Base-by-base conservation (phyloP, 2,888 invertebrate genomes). In the Lasius fuliginosus region DNA sequence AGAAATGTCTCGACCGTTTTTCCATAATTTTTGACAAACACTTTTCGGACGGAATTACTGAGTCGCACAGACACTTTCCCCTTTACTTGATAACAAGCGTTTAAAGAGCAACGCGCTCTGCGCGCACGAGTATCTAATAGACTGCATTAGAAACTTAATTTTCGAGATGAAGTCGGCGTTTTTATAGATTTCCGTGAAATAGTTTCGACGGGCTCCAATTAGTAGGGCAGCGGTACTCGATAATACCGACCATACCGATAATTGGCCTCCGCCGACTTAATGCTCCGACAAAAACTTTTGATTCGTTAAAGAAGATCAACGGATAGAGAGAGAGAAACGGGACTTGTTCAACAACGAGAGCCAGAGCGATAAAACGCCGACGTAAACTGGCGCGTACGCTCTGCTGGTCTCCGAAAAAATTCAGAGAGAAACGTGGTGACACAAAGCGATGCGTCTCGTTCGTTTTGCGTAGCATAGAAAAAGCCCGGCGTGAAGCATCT, bases 221-320 rank as follows among this genome's bases (percentile, higher is more conserved):
- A 73, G 60, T 36, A 46, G 36, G 73, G 58, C 71, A 42, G 12
- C 60, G 79, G 73, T 33, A 36, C 73, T 81, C 79, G 79, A 60
- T 33, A 18, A 27, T 71, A 60, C 73, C 79, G 79, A 60, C 42
- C 27, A 27, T 71, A 60, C 73, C 79, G 79, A 81, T 73, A 81
- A 81, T 81, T 81, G 58, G 79, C 60, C 53, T 53, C 67, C 74
- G 79, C 58, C 79, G 71, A 79, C 79, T 81, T 81, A 81, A 81
- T 46, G 79, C 79, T 27, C 79, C 23, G 79, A 81, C 79, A 81
- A 73, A 81, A 81, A 81, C 73, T 71, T 81, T 73, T 46, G 79
- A 81, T 73, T 81, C 79, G 60, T 81, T 81, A 73, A 73, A 81
- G 79, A 60, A 81, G 79, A 73, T 73, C 79, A 73, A 81, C 79